These are phyloP conservation scores for Tribolium freemani DNA, from an alignment of 2,888 invertebrate genomes.

Conservation along the genomic window DNA sequence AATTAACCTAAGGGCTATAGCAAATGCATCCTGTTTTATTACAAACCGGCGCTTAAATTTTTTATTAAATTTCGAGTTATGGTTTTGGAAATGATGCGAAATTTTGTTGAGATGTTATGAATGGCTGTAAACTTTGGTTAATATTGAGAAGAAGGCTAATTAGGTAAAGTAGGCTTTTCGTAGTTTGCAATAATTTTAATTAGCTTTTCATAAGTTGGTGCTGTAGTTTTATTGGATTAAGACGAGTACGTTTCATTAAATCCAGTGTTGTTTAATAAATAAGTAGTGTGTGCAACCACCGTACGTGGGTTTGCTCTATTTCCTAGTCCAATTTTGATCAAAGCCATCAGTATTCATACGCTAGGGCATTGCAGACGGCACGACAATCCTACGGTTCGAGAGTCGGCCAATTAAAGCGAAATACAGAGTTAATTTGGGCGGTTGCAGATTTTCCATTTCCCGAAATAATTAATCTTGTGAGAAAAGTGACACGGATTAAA, in stretches of 20 bases:
- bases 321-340: slow-evolving; percentile 15
- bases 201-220: slow-evolving; percentile 1
- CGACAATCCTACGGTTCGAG: slow-evolving; percentile 13
- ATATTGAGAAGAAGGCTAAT: not conserved
- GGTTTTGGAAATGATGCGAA: too few relatives aligned
- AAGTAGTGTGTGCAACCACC: not conserved
- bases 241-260: slow-evolving; percentile 3
- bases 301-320: not conserved
- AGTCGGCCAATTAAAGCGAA: slow-evolving; percentile 5
- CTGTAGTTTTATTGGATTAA: slow-evolving; percentile 1
- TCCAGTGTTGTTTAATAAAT: not conserved
- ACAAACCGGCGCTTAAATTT: too few relatives aligned
- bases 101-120: too few relatives aligned
- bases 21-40: too few relatives aligned
- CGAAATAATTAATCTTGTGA: slow-evolving; percentile 22
- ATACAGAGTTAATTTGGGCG: slow-evolving; percentile 14
- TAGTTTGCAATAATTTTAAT: slow-evolving; percentile 11
- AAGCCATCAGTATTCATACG: slow-evolving; percentile 22
- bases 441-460: slow-evolving; percentile 24
- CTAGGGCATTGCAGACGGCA: slow-evolving; percentile 8
- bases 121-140: not conserved
- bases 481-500: slow-evolving; percentile 19
- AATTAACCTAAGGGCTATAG: too few relatives aligned
- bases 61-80: too few relatives aligned
- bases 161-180: not conserved